Evolutionary conservation across 2,797 vertebrate species (phyloP).

Genomic region (Intellagama lesueurii): DNA sequence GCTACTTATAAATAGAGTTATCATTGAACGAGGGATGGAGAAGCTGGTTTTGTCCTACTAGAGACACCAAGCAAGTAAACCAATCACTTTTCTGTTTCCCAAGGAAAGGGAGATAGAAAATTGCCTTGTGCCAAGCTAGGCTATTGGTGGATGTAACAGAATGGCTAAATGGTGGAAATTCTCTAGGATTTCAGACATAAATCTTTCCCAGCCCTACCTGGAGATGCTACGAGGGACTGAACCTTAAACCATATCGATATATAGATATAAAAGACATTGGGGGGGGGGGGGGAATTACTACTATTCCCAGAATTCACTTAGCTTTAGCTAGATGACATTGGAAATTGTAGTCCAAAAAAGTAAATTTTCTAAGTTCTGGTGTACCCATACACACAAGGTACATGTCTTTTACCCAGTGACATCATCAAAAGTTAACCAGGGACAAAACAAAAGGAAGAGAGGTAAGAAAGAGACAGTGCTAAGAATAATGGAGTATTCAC

Average conservation of each 20-base stretch:
- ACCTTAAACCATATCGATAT: not conserved
- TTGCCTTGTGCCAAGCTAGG: too few relatives aligned
- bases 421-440: not conserved
- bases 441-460: not conserved
- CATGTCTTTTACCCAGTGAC: not conserved
- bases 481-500: not conserved
- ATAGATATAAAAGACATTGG: not conserved
- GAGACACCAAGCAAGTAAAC: too few relatives aligned
- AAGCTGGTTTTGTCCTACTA: too few relatives aligned
- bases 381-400: not conserved
- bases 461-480: not conserved
- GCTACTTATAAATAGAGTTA: too few relatives aligned
- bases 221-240: not conserved
- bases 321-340: too few relatives aligned
- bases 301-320: not conserved
- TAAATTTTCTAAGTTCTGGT: too few relatives aligned
- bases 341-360: too few relatives aligned
- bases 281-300: too few relatives aligned
- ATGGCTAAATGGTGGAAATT: not conserved
- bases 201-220: not conserved
- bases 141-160: too few relatives aligned
- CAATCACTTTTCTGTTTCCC: too few relatives aligned
- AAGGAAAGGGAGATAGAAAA: too few relatives aligned
- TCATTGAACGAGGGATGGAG: too few relatives aligned
- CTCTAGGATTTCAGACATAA: not conserved